phyloP scores from a whole-genome alignment of 2,113 vertebrate species.

The Rhea americana region DNA sequence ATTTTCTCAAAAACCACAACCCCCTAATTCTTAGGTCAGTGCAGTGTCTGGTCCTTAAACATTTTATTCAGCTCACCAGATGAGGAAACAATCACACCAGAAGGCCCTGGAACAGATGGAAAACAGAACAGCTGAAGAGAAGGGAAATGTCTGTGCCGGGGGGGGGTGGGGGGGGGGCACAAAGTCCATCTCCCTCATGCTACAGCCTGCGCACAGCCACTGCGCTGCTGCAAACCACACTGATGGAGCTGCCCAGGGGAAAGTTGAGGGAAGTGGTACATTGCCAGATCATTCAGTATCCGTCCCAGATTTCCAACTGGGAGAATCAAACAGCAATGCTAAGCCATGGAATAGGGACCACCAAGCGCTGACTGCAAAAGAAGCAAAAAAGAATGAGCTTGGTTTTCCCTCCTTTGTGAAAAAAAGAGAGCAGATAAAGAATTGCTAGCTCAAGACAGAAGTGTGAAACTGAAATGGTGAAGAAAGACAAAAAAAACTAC shows the following conservation, averaged over 20 bases:
- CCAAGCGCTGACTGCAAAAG: not conserved
- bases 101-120: conserved; percentile 65
- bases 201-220: not conserved
- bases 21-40: conserved; percentile 50
- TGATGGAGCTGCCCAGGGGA: not conserved
- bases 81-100: conserved; percentile 65
- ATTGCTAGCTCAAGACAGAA: not conserved
- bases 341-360: not conserved
- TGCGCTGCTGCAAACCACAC: not conserved
- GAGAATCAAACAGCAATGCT: not conserved
- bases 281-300: not conserved
- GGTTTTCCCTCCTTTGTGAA: not conserved
- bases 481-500: not conserved
- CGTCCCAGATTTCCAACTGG: conserved; percentile 1
- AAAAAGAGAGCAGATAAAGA: not conserved
- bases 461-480: not conserved
- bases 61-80: conserved; percentile 35
- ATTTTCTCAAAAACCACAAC: conserved; percentile 59
- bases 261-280: not conserved
- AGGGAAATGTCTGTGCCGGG: conserved; percentile 40
- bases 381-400: not conserved
- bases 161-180: conserved; percentile 36
- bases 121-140: conserved; percentile 69
- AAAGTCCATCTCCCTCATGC: not conserved
- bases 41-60: conserved; percentile 51